Evolutionary conservation across 2,888 invertebrate genomes (phyloP).

Genomic region (Agrochola macilenta): DNA sequence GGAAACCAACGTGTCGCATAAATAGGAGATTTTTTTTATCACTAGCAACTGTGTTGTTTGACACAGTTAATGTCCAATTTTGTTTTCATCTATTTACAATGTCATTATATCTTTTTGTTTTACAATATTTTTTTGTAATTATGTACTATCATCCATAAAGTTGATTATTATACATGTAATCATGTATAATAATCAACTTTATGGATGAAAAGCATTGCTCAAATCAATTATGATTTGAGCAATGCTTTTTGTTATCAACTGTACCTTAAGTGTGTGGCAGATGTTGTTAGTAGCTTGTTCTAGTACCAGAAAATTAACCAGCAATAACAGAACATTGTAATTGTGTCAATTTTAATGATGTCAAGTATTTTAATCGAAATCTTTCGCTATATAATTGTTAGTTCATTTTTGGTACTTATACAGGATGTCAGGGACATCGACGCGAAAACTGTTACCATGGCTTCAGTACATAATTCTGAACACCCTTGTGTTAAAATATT

Average conservation of each 20-base stretch:
- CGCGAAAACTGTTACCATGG: too few species aligned
- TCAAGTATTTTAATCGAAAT: constrained; percentile 2
- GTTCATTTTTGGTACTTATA: not conserved
- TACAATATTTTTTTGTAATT: not conserved
- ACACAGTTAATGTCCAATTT: not conserved
- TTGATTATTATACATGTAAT: not conserved
- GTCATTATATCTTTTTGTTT: not conserved
- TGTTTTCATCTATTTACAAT: not conserved
- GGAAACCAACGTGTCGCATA: constrained; percentile 36
- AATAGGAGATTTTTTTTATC: constrained; percentile 38
- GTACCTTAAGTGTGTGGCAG: constrained; percentile 11
- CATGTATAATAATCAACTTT: too few species aligned
- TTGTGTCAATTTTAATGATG: constrained; percentile 12
- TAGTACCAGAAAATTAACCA: not conserved
- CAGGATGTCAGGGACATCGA: not conserved
- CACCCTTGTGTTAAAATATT: too few species aligned
- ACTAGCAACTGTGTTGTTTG: constrained; percentile 1
- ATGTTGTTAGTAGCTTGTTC: not conserved
- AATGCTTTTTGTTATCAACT: constrained; percentile 1
- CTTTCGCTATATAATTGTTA: not conserved
- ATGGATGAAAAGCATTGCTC: too few species aligned
- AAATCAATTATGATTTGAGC: not conserved
- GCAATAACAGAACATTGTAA: not conserved
- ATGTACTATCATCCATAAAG: not conserved
- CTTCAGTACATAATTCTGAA: too few species aligned